Evolutionary conservation across 2,113 vertebrate species (phyloP), one percentile per base, ranked within the genome.

Genomic region (Nothoprocta pentlandii): DNA sequence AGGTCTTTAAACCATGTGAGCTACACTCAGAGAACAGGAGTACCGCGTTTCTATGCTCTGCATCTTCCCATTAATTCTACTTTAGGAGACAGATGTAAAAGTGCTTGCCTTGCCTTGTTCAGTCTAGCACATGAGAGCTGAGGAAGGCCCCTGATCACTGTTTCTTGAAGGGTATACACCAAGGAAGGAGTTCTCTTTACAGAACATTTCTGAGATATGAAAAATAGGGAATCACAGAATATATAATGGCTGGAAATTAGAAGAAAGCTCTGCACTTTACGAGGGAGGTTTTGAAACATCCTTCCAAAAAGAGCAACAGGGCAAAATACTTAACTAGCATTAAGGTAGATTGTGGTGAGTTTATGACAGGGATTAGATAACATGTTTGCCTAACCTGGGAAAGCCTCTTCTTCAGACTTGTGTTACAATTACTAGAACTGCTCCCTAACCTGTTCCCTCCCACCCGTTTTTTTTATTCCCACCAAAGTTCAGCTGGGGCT

Each of bases 71-170:
- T 64, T 84, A 92, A 80, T 70, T 91, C 54, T 86, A 13, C 74
- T 89, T 84, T 56, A 42, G 28, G 30, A 63, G 46, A 59, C 9
- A 61, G 19, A 30, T 77, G 74, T 53, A 69, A 77, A 92, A 51
- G 36, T 75, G 39, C 66, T 87, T 77, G 58, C 21, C 87, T 49
- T 87, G 49, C 11, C 63, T 59, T 74, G 34, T 85, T 94, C 87
- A 85, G 90, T 87, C 76, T 68, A 73, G 66, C 19, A 87, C 47
- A 82, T 42, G 61, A 94, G 87, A 91, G 62, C 66, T n/a, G n/a
- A 80, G 54, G 17, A 83, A 87, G 51, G 42, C 54, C 54, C 16
- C 70, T 22, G 73, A 90, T 90, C 64, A 1, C 67, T 88, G 23
- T 71, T 86, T 78, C 88, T 47, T 80, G 54, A 94, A 53, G 36